These are phyloP conservation scores for Strix aluco DNA, from an alignment of 2,113 vertebrate genomes.

Conservation along the genomic window DNA sequence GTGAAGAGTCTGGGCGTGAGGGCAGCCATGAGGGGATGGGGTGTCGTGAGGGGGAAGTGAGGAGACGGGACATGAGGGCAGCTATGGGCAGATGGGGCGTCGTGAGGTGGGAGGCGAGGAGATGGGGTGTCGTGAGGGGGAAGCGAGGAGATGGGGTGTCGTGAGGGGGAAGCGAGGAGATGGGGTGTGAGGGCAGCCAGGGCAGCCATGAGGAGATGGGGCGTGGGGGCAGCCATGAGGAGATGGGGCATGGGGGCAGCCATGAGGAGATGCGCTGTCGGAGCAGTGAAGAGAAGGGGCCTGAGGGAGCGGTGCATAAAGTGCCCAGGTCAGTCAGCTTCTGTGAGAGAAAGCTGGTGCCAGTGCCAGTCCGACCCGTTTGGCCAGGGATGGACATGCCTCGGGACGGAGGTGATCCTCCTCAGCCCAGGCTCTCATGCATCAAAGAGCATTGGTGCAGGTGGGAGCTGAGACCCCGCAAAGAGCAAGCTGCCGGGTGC, in stretches of 20 bases:
- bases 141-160: background rate
- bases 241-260: background rate
- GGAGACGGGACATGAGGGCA: background rate
- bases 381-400: background rate
- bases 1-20: background rate
- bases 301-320: fast-evolving
- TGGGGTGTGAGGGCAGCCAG: background rate
- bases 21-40: background rate
- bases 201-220: background rate
- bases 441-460: background rate
- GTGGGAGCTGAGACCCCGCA: background rate
- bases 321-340: background rate
- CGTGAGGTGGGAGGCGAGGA: background rate
- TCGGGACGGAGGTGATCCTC: fast-evolving
- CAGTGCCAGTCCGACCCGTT: fast-evolving
- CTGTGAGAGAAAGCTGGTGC: background rate
- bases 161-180: background rate
- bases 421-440: fast-evolving
- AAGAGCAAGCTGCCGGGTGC: fast-evolving
- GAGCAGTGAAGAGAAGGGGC: fast-evolving
- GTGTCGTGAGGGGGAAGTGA: background rate
- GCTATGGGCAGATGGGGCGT: background rate
- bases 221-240: background rate
- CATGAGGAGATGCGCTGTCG: background rate
- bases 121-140: background rate